Conservation (phyloP, 2,888 invertebrate genomes). For the Pegoplata infirma region DNA sequence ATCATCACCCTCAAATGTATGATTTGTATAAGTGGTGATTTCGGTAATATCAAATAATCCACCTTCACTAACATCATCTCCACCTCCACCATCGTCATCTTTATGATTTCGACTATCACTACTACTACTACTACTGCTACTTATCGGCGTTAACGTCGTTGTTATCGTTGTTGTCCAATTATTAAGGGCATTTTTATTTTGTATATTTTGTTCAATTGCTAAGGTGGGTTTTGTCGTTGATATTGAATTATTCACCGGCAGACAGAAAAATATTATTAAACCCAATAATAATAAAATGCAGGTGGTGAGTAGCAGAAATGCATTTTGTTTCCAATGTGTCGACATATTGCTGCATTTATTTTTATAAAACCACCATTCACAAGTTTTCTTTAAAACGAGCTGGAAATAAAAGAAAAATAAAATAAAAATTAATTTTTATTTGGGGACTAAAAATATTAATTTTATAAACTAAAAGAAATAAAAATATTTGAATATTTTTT, state of each 20-base stretch:
- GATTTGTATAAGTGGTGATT: constrained; percentile 67
- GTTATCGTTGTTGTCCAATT: constrained; percentile 49
- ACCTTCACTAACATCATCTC: not conserved
- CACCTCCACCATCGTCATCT: constrained; percentile 15
- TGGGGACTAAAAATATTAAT: too few relatives aligned
- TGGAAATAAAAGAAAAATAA: constrained; percentile 61
- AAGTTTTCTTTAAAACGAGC: constrained; percentile 73
- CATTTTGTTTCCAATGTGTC: constrained; percentile 70
- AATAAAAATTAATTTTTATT: not conserved
- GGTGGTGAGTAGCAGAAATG: constrained; percentile 65
- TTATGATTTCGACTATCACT: constrained; percentile 2
- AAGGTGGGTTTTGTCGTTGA: not conserved
- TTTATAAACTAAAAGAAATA: too few relatives aligned
- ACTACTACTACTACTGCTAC: constrained; percentile 2
- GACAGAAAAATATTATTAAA: constrained; percentile 65
- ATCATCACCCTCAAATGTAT: constrained; percentile 66
- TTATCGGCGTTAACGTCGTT: constrained; percentile 18
- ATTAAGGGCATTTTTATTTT: constrained; percentile 30
- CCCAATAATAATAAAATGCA: constrained; percentile 65
- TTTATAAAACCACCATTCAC: constrained; percentile 72
- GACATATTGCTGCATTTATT: constrained; percentile 73
- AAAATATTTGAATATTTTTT: too few relatives aligned
- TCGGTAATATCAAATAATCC: constrained; percentile 59
- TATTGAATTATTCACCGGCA: constrained; percentile 60
- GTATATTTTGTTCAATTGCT: constrained; percentile 26